A percentile compares a stretch with the other conserved stretches of the same genome.
Conservation (phyloP, 1,140 invertebrate species). For the Himalopsyche phryganea region DNA sequence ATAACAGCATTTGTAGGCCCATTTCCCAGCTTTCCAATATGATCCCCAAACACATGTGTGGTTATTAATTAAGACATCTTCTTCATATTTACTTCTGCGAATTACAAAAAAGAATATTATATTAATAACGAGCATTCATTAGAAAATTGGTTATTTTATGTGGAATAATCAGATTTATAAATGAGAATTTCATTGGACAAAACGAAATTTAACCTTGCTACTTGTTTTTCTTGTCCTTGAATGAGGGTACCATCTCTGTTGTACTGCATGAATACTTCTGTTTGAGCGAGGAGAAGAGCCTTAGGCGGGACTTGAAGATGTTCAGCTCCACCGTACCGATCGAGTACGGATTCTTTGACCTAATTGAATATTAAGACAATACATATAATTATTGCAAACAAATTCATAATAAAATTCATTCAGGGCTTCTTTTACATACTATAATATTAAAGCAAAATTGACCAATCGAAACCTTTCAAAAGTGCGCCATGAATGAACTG, state of each 20-base stretch:
- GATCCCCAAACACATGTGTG: slow-evolving; percentile 95
- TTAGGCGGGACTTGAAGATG: slow-evolving; percentile 84
- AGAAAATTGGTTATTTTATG: no score
- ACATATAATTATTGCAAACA: no score
- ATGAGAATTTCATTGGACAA: no score
- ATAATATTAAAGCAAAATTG: no score
- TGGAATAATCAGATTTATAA: background rate
- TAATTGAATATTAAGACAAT: slow-evolving; percentile 32
- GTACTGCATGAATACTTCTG: slow-evolving; percentile 95
- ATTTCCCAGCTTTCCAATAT: slow-evolving; percentile 85
- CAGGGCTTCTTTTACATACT: no score
- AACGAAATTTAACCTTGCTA: slow-evolving; percentile 60
- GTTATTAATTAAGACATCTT: slow-evolving; percentile 90
- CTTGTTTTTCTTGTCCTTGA: slow-evolving; percentile 81
- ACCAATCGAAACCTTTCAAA: no score
- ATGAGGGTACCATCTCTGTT: slow-evolving; percentile 85
- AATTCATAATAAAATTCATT: no score
- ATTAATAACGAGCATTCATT: no score
- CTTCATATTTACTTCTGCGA: slow-evolving; percentile 78
- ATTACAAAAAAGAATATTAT: background rate
- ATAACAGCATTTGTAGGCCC: slow-evolving; percentile 97
- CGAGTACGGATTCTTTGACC: slow-evolving; percentile 72
- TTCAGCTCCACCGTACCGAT: slow-evolving; percentile 89
- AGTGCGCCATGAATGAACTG: no score
- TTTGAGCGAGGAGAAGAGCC: slow-evolving; percentile 87